Evolutionary conservation across 2,797 vertebrate species (phyloP).

Genomic region (Phataginus tricuspis): DNA sequence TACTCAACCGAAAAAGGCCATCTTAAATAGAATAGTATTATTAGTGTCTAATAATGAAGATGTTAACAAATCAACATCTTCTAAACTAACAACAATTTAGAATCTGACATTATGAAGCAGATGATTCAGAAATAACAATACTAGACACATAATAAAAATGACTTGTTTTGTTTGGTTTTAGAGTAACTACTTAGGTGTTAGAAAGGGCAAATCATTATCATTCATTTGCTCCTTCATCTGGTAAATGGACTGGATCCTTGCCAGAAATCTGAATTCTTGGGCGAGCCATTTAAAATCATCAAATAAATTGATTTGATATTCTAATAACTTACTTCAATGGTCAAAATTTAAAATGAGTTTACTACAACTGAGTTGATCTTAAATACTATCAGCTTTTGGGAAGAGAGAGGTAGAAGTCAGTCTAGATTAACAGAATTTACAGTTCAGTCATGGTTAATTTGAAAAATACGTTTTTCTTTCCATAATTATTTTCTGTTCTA

Average conservation of each 20-base stretch:
- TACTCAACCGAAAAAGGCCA: neutral
- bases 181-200: conserved; percentile 72
- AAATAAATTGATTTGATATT: conserved; percentile 8
- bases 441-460: conserved; percentile 49
- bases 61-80: neutral
- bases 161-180: conserved; percentile 76
- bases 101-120: neutral
- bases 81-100: neutral
- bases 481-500: conserved; percentile 51
- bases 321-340: conserved; percentile 15
- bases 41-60: neutral
- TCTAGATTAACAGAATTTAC: conserved; percentile 55
- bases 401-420: conserved; percentile 72
- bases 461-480: conserved; percentile 71
- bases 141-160: conserved; percentile 72
- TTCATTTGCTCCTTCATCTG: conserved; percentile 66
- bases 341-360: conserved; percentile 54
- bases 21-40: neutral
- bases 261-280: conserved; percentile 61
- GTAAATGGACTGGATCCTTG: conserved; percentile 31
- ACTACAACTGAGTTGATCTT: conserved; percentile 54
- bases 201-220: conserved; percentile 56
- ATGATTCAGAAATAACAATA: conserved; percentile 75
- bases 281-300: conserved; percentile 45
- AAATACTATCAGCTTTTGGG: conserved; percentile 56